phyloP scores from a whole-genome alignment of 2,888 invertebrate genomes.

The Exephanes ischioxanthus region DNA sequence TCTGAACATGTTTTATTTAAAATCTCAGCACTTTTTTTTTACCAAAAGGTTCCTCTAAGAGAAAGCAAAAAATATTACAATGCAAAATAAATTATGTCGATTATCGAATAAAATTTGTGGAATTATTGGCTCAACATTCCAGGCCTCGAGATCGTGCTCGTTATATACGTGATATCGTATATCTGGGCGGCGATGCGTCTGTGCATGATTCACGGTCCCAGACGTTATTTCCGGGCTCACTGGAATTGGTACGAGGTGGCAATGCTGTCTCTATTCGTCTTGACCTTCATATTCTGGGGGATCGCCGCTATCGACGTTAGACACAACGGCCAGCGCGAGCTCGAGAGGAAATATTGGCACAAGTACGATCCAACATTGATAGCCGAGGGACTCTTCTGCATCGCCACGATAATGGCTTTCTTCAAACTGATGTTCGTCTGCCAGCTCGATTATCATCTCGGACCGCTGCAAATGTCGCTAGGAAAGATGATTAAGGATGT shows the following conservation, averaged over 20 bases:
- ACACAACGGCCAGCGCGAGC: slow-evolving; percentile 84
- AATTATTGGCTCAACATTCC: neutral
- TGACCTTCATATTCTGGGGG: slow-evolving; percentile 89
- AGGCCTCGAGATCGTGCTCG: slow-evolving; percentile 81
- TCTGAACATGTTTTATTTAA: too few relatives aligned
- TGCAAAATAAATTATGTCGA: neutral
- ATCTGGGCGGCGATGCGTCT: slow-evolving; percentile 87
- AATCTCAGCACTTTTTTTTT: too few relatives aligned
- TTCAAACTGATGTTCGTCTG: slow-evolving; percentile 88
- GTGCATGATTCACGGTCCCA: slow-evolving; percentile 87
- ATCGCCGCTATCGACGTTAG: slow-evolving; percentile 86
- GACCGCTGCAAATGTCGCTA: slow-evolving; percentile 89
- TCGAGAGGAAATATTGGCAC: slow-evolving; percentile 89
- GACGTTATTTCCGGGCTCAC: slow-evolving; percentile 86
- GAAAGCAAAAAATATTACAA: too few relatives aligned
- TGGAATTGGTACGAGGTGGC: slow-evolving; percentile 89
- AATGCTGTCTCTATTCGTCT: slow-evolving; percentile 87
- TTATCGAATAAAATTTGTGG: neutral
- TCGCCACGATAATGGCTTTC: slow-evolving; percentile 89
- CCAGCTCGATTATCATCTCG: slow-evolving; percentile 88
- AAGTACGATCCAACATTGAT: slow-evolving; percentile 88
- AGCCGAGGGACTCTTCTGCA: slow-evolving; percentile 89
- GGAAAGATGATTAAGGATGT: slow-evolving; percentile 90
- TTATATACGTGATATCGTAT: slow-evolving; percentile 87
- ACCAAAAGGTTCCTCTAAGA: too few relatives aligned